Base-by-base conservation (phyloP, 2,113 vertebrate species). In the Malurus cyaneus region DNA sequence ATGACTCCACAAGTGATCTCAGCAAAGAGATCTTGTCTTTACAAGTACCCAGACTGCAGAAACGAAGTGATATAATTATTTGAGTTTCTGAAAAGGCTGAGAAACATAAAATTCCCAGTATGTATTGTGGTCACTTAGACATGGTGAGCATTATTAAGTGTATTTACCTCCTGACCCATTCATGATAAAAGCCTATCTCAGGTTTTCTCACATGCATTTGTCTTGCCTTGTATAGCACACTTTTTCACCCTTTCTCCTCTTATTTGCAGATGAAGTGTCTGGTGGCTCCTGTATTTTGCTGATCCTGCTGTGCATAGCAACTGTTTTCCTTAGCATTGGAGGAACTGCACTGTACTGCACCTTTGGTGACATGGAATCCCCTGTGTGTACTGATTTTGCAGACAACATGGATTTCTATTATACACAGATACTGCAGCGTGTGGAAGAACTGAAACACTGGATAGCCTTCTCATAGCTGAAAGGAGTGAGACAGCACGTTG, bases 331-430 rank as follows among this genome's bases (percentile, higher is more conserved):
- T 49, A 99, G 99, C 84, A 92, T 99, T 20, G 99, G 98, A 25
- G 99, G 99, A 81, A 99, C 99, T 18, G 99, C 99, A 3, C 71
- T 99, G 79, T 99, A 99, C 98, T 99, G 99, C 96, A 98, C 98
- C 64, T 97, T 99, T 89, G 99, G 98, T 71, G 98, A 98, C 94
- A 96, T 97, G 61, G 98, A 98, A 96, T 99, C 99, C 47, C 98
- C 98, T 67, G 98, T 99, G 61, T 99, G 99, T 96, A 98, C 96
- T 16, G 99, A 99, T 69, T 99, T 99, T 97, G 98, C 99, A 47
- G 94, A 95, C 86, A 99, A 99, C 80, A 44, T 99, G 94, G 98
- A 99, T 97, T 99, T 99, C 96, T 99, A 99, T 94, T 97, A 98
- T 65, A 97, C 97, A 7, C 98, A 97, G 76, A 88, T 98, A 46